Base-by-base conservation (phyloP, 2,888 invertebrate species). In the Harmothoe impar region DNA sequence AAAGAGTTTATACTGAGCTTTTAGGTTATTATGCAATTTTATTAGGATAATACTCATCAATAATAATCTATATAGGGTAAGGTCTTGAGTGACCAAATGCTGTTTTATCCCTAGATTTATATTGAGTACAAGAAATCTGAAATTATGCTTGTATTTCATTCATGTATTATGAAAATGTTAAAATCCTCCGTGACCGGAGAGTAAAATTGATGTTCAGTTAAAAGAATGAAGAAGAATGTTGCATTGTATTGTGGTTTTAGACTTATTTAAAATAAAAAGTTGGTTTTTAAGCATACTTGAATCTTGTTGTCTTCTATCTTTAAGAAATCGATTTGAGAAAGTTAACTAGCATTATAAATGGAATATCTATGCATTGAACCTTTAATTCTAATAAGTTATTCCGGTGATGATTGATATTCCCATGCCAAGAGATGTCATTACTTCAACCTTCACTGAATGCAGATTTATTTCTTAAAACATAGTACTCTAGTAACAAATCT, bases 201-300 rank as follows among this genome's bases (percentile, higher is more conserved):
- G 62, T 5, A 62, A 20, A n/a, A 12, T n/a, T n/a, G 62, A 62
- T 68, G 72, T 72, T 72, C 29, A 72, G 72, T 72, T 72, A 15
- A 72, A 17, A 68, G 7, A n/a, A n/a, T n/a, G n/a, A n/a, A n/a
- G n/a, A n/a, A 31, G 31, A 25, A 77, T 29, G 31, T 31, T 77
- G 62, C 62, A 77, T 81, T 81, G 81, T 81, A 81, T 81, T 81
- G 81, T 81, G 81, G 81, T 81, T 81, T 81, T 81, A 81, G 81
- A 81, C 81, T 81, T 35, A 33, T 81, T 81, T 81, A 81, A 43
- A 43, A 81, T 81, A 81, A 77, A n/a, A 81, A 29, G 43, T 81
- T 81, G 81, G 33, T 81, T 81, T 81, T 81, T 33, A 81, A 81
- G 81, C 17, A 77, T 77, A 23, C 5, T 62, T 25, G 20, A 23